Base-by-base conservation (phyloP, 2,888 invertebrate genomes). In the Scelioninae gen. 1 region DNA sequence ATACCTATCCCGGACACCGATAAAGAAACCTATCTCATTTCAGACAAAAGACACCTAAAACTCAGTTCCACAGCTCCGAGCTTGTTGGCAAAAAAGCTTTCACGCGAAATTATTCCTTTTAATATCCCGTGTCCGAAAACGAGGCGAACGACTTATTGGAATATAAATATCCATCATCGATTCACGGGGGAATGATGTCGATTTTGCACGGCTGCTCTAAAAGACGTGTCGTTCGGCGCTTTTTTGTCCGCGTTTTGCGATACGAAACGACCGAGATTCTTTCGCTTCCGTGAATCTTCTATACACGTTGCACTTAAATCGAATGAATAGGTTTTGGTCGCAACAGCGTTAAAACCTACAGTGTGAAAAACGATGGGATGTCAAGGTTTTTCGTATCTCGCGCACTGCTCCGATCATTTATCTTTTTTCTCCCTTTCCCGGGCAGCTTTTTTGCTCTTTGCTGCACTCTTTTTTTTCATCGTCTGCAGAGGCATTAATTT, bases 361-460 rank as follows among this genome's bases (percentile, higher is more conserved):
- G 49, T 62, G 79, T 79, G 79, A 83, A 83, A 83, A 83, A 83
- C 79, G 80, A 80, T 68, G 62, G 65, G 66, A 72, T 65, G 66
- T 80, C 80, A 65, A 68, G 76, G 76, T 83, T 83, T 83, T 83
- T 80, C 72, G 75, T 65, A 79, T 71, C 71, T n/a, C n/a, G n/a
- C n/a, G n/a, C n/a, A n/a, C n/a, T n/a, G n/a, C n/a, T n/a, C n/a
- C n/a, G n/a, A n/a, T n/a, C n/a, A n/a, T n/a, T n/a, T n/a, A n/a
- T n/a, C n/a, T n/a, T n/a, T n/a, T n/a, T n/a, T n/a, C n/a, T n/a
- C n/a, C n/a, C n/a, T n/a, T n/a, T n/a, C n/a, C n/a, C n/a, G n/a
- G n/a, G n/a, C n/a, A n/a, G n/a, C n/a, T n/a, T n/a, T n/a, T n/a
- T n/a, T n/a, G n/a, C n/a, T n/a, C n/a, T n/a, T n/a, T n/a, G n/a